Evolutionary conservation across 2,888 invertebrate species (phyloP), one percentile per base, ranked within the genome.

Genomic region (Brenthis daphne): DNA sequence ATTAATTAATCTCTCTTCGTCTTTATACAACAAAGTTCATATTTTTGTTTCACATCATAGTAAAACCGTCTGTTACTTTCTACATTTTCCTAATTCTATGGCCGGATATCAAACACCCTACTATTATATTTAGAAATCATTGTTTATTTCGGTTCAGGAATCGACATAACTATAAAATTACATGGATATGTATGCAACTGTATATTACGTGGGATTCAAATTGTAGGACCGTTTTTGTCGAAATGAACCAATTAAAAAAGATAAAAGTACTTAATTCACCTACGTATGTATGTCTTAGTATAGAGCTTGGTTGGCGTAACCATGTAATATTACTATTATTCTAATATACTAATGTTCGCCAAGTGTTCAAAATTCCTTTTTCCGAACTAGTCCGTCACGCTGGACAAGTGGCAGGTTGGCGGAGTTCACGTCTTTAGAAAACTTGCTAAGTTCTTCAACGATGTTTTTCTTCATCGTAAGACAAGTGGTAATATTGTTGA

Each of bases 81-180:
- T 67, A 56, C 11, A 33, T 8, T 4, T 69, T 47, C 37, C 1
- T 16, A 64, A 16, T 13, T 67, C 71, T 69, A 37, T 54, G 48
- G 13, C n/a, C 65, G 68, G 61, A 64, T 60, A 64, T n/a, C 56
- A 66, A 69, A 71, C 51, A 69, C 64, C 71, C 67, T 64, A 57
- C 60, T 48, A 72, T 72, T 72, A 72, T 51, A 33, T 55, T 57
- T 58, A 67, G 69, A 67, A 54, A 69, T 64, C 57, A 71, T 72
- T 64, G 66, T 69, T 73, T 73, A 69, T 72, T 73, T 73, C 73
- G 68, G 67, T 71, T 51, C 69, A 67, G 71, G 70, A 73, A 73
- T 60, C 37, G 64, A 67, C 53, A 48, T 72, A 72, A 72, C 64
- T 68, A 60, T 69, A 43, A 64, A 72, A 72, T 67, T 64, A 68